Conservation (phyloP, 1,140 invertebrate genomes). For the Samia ricini region DNA sequence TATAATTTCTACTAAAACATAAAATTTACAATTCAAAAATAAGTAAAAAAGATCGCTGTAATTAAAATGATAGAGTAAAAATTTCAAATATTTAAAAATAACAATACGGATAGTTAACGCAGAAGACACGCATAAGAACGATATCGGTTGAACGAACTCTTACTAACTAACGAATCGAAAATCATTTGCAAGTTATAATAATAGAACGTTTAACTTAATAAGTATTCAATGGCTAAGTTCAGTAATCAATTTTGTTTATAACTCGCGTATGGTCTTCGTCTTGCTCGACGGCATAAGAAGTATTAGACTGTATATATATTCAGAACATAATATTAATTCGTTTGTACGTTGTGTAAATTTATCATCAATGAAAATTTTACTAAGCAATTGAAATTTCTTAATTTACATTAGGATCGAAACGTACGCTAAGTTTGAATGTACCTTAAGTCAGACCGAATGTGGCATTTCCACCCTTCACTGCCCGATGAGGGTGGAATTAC, state of each 20-base stretch:
- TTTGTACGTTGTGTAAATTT: background rate
- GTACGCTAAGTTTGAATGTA: too few relatives aligned
- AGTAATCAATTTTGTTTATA: conserved; percentile 6
- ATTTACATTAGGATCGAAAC: too few relatives aligned
- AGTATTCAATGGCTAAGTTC: background rate
- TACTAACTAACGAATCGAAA: background rate
- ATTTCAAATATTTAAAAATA: too few relatives aligned
- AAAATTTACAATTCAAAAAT: background rate
- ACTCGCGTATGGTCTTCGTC: background rate
- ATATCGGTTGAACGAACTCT: background rate
- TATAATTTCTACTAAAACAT: too few relatives aligned
- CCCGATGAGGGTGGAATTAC: too few relatives aligned
- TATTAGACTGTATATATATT: too few relatives aligned
- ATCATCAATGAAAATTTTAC: too few relatives aligned
- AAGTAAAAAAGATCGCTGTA: background rate
- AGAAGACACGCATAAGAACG: background rate
- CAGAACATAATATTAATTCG: too few relatives aligned
- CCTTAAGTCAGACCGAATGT: too few relatives aligned
- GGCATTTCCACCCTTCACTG: too few relatives aligned
- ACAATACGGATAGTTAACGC: background rate
- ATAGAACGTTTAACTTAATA: background rate
- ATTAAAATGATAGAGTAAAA: too few relatives aligned
- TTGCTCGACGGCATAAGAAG: background rate
- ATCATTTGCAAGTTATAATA: background rate
- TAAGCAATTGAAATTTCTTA: too few relatives aligned